Evolutionary conservation across 1,140 invertebrate genomes (phyloP), one percentile per base, ranked within the genome.

Genomic region (Zaprionus africanus): DNA sequence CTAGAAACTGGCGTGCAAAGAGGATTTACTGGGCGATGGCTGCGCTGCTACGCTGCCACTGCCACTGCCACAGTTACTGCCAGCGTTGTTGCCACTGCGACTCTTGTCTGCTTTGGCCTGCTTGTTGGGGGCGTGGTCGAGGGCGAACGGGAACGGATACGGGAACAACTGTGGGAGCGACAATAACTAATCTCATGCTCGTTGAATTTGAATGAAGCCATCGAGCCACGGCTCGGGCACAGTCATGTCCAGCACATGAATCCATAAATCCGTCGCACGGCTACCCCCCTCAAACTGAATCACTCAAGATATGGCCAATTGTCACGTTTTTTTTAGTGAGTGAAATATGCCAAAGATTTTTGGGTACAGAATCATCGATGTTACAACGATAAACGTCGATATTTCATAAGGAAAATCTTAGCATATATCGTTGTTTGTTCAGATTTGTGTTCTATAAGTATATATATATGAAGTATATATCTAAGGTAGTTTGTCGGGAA

Each of bases 1-100:
- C 79, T 91, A 91, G 88, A 91, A 90, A 91, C 79, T 80, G 85
- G 81, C 84, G 79, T 80, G 79, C 74, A 78, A 82, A 88, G 83
- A 84, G 81, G 82, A 88, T 90, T 90, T 76, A 64, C 75, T 72
- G 70, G 63, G 76, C 69, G 59, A 67, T 72, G 58, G 63, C 38
- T 58, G 15, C n/a, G n/a, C 41, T 17, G 41, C 36, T 24, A 11
- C n/a, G 13, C 57, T 57, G 13, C 13, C 36, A 3, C 24, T 49
- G 7, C 43, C 13, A 4, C 43, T 51, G 15, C 26, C 9, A 22
- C 60, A 22, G 22, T 22, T 22, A 2, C 1, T 51, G 19, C 34
- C 4, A 22, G 7, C 7, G 28, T 31, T 31, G 28, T 31, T 31
- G 7, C 28, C 28, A 31, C 41, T 46, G n/a, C 36, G 22, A 24